phyloP scores from a whole-genome alignment of 2,113 vertebrate species.

The Phylloscopus whistleri region DNA sequence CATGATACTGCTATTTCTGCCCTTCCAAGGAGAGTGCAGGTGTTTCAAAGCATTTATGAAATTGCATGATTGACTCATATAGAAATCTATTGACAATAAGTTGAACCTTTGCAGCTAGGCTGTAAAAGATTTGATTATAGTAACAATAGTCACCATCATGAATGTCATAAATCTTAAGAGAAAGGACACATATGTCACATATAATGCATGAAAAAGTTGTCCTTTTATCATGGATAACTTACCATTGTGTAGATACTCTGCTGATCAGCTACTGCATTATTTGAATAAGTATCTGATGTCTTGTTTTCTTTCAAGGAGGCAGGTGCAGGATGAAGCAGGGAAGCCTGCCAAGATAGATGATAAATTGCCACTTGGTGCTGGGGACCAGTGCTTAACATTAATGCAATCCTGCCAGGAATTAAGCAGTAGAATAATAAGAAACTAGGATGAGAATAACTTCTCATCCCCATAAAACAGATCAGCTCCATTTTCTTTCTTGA shows the following conservation, averaged over 20 bases:
- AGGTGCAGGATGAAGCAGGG: constrained; percentile 81
- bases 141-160: constrained; percentile 73
- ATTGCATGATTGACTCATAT: constrained; percentile 68
- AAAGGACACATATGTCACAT: constrained; percentile 75
- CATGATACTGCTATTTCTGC: constrained; percentile 44
- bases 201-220: constrained; percentile 75
- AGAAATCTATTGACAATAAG: constrained; percentile 71
- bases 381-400: constrained; percentile 58
- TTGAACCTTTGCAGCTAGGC: constrained; percentile 68
- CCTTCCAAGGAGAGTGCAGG: constrained; percentile 68
- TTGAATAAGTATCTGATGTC: constrained; percentile 82
- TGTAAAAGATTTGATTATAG: constrained; percentile 75
- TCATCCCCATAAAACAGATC: constrained; percentile 22
- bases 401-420: constrained; percentile 60
- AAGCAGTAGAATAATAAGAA: constrained; percentile 61
- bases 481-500: neutral
- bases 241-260: constrained; percentile 79
- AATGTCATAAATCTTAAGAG: constrained; percentile 80
- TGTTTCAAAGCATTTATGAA: constrained; percentile 74
- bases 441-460: constrained; percentile 53
- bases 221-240: constrained; percentile 76
- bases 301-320: constrained; percentile 78
- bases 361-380: constrained; percentile 72
- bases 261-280: constrained; percentile 80
- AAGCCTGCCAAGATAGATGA: constrained; percentile 86